A percentile compares a stretch with the other conserved stretches of the same genome.
Evolutionary conservation across 2,113 vertebrate genomes (phyloP).

Genomic region (Hyla sarda): DNA sequence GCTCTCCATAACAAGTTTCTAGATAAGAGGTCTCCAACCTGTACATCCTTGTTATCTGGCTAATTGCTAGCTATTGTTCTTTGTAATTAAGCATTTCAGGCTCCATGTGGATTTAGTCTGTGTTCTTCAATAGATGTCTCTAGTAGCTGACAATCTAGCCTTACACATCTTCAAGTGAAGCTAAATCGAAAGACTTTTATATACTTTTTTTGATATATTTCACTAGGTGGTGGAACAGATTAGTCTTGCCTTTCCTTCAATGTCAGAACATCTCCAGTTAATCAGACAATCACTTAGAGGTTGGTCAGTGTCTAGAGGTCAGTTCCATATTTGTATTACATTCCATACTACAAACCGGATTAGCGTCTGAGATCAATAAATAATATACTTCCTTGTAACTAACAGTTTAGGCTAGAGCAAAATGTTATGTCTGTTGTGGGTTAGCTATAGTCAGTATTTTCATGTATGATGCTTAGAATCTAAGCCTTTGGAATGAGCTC

Average conservation of each 20-base stretch:
- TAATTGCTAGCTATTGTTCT: conserved; percentile 4
- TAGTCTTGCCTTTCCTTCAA: background rate
- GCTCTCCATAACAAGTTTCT: background rate
- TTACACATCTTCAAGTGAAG: background rate
- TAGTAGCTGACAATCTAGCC: background rate
- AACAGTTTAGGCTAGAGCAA: background rate
- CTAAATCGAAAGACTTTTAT: background rate
- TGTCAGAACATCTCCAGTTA: conserved; percentile 15
- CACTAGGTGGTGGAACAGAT: background rate
- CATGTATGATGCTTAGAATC: too few species aligned
- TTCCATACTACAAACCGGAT: conserved; percentile 11
- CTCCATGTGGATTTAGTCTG: background rate
- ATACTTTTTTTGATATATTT: background rate
- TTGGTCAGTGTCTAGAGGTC: background rate
- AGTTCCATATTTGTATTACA: conserved; percentile 17
- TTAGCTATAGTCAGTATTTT: too few species aligned
- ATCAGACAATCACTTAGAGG: conserved; percentile 8
- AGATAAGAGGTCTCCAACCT: background rate
- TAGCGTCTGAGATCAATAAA: background rate
- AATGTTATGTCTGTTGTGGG: background rate
- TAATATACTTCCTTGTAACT: background rate
- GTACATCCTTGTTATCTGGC: background rate
- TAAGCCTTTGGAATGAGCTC: too few species aligned
- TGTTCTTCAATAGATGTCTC: background rate
- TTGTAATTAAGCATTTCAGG: background rate